Conservation (phyloP, 2,797 vertebrate species). For the Molossus alvarezi region DNA sequence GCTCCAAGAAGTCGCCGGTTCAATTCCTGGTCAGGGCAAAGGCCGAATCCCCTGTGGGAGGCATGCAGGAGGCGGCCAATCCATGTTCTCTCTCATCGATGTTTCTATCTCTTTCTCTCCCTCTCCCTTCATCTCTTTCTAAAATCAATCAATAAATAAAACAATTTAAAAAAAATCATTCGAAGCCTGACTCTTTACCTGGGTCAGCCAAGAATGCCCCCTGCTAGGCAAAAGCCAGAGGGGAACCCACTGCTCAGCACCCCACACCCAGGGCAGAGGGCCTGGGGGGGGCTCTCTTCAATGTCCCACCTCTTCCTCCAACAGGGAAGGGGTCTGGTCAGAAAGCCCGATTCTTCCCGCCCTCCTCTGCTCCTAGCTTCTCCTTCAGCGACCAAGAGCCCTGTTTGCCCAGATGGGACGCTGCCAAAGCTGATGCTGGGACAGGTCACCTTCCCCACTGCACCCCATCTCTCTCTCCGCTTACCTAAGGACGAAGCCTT, state of each 20-base stretch:
- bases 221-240: background rate
- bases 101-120: too few relatives aligned
- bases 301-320: background rate
- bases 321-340: background rate
- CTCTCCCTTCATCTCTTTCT: too few relatives aligned
- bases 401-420: background rate
- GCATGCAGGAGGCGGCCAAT: too few relatives aligned
- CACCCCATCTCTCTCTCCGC: background rate
- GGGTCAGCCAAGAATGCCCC: background rate
- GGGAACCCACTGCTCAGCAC: background rate
- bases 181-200: background rate
- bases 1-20: too few relatives aligned
- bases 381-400: background rate
- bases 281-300: background rate
- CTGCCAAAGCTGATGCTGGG: background rate
- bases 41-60: too few relatives aligned
- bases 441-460: fast-evolving
- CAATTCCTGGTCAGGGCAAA: too few relatives aligned
- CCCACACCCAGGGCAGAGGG: background rate
- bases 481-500: background rate
- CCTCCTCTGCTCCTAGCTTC: background rate
- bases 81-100: too few relatives aligned
- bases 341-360: background rate
- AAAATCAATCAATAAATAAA: too few relatives aligned
- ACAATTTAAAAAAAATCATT: too few relatives aligned